These are phyloP conservation scores for Pseudorhiza aurosa DNA, from an alignment of 30 jellyfish, hydroid and myxozoan genomes.

Conservation along the genomic window DNA sequence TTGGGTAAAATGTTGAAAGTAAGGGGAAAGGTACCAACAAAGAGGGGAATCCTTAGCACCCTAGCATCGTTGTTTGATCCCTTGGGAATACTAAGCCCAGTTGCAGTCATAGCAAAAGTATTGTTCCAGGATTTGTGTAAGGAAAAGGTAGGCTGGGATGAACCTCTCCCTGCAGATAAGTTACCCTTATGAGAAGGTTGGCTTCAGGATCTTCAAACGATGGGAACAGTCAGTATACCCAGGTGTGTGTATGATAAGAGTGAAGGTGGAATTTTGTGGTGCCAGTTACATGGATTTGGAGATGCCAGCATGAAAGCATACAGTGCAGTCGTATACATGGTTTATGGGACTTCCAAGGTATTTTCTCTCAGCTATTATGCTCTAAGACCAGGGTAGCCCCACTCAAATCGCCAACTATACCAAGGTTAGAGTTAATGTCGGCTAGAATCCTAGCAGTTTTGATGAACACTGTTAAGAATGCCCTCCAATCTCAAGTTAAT, in stretches of 20 bases:
- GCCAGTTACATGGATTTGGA: constrained; percentile 39
- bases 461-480: constrained; percentile 8
- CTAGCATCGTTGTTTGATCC: constrained; percentile 66
- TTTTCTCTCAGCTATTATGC: background rate
- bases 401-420: background rate
- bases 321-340: constrained; percentile 20
- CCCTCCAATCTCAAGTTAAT: background rate
- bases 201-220: constrained; percentile 15
- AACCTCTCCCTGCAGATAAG: constrained; percentile 13
- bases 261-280: background rate
- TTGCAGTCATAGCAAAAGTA: constrained; percentile 8
- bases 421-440: constrained; percentile 26
- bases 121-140: constrained; percentile 36
- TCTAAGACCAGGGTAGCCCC: constrained; percentile 47
- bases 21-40: constrained; percentile 10
- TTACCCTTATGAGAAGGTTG: constrained; percentile 19
- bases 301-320: constrained; percentile 54
- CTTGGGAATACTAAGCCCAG: constrained; percentile 30
- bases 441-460: constrained; percentile 8
- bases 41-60: constrained; percentile 50
- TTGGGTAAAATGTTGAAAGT: background rate
- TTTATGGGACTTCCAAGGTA: constrained; percentile 20
- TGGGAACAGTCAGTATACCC: constrained; percentile 8
- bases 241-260: constrained; percentile 20
- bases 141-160: constrained; percentile 64